Conservation (phyloP, 2,797 vertebrate genomes). For the Enteromius viviparus region DNA sequence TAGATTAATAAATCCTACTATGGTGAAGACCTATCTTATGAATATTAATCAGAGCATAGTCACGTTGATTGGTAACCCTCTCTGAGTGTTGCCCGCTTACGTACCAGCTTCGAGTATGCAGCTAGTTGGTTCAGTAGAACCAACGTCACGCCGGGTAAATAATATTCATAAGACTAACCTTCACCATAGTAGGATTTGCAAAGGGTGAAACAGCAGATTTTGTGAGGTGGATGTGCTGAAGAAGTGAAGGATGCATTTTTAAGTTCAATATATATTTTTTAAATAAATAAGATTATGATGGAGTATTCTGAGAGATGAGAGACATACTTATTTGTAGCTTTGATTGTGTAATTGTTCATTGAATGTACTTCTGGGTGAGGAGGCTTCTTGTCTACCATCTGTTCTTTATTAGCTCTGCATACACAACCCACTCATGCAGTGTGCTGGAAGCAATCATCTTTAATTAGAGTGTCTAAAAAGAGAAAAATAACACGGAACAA, state of each 20-base stretch:
- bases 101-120: neutral
- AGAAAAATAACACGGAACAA: neutral
- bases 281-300: neutral
- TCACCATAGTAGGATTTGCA: neutral
- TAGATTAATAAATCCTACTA: neutral
- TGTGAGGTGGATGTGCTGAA: neutral
- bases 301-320: neutral
- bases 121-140: no score
- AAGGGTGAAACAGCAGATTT: neutral
- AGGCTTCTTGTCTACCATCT: conserved; percentile 39
- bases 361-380: neutral
- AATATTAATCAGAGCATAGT: neutral
- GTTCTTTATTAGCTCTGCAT: conserved; percentile 47
- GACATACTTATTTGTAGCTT: neutral
- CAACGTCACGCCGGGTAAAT: neutral
- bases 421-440: conserved; percentile 33
- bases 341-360: conserved; percentile 5
- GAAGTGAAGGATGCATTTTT: neutral
- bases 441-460: conserved; percentile 32
- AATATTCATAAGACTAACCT: neutral
- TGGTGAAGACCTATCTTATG: neutral
- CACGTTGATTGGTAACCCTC: neutral
- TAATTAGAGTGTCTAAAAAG: conserved; percentile 27
- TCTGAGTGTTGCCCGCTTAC: neutral
- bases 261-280: neutral